Base-by-base conservation (phyloP, 2,888 invertebrate species). In the Therioaphis trifolii region DNA sequence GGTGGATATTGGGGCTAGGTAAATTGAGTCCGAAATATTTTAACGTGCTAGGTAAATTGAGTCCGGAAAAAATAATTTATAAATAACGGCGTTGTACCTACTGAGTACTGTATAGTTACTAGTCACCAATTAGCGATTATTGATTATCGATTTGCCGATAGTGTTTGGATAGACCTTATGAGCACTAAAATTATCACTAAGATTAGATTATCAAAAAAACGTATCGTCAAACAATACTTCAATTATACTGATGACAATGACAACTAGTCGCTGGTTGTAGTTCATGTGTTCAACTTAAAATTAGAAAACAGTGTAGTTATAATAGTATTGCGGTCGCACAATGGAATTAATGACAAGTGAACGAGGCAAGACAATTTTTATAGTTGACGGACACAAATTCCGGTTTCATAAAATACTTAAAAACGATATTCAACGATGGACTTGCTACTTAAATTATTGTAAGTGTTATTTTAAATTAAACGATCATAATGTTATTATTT, bases 51-150 rank as follows among this genome's bases (percentile, higher is more conserved):
- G n/a, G n/a, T n/a, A n/a, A n/a, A n/a, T n/a, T n/a, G n/a, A n/a
- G n/a, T n/a, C n/a, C n/a, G n/a, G n/a, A n/a, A n/a, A n/a, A n/a
- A n/a, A n/a, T n/a, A n/a, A n/a, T n/a, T n/a, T n/a, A n/a, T n/a
- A n/a, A n/a, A n/a, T n/a, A n/a, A n/a, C n/a, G n/a, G n/a, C n/a
- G n/a, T n/a, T n/a, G n/a, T 43, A 43, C 4, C 43, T 43, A 43
- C 11, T 43, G 43, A 43, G 43, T 43, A 43, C 43, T 43, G 43
- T 43, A 43, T 43, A 43, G 43, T 43, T 43, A 43, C 43, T 52
- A 52, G 52, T 52, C 52, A 52, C 52, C 52, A 52, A 52, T 52
- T 52, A 52, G 52, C 18, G 52, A 52, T 52, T 52, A 52, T 52
- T 4, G 52, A 52, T 52, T 18, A 15, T 4, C 1, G 52, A 52